A percentile compares a stretch with the other conserved stretches of the same genome.
Conservation (phyloP, 2,888 invertebrate species). For the Eupithecia insigniata region DNA sequence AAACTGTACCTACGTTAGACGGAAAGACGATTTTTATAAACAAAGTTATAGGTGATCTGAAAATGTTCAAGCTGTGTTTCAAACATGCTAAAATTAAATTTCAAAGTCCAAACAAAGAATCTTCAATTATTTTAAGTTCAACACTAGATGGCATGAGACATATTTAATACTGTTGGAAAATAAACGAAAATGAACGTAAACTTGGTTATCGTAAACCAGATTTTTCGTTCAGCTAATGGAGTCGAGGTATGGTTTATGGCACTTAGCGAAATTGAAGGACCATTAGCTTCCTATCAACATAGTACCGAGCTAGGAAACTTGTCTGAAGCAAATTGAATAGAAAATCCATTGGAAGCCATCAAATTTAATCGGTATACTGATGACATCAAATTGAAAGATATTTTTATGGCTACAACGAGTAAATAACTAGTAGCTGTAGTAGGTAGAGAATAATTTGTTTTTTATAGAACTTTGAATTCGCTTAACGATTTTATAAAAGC, state of each 20-base stretch:
- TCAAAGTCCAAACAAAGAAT: background rate
- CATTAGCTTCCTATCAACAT: background rate
- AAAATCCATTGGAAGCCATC: background rate
- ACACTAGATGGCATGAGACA: background rate
- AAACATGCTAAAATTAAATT: background rate
- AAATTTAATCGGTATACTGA: background rate
- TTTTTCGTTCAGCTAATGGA: background rate
- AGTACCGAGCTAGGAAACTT: background rate
- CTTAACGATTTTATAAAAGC: conserved; percentile 6
- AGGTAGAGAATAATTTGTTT: background rate
- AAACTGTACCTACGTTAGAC: background rate
- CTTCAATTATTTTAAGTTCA: background rate
- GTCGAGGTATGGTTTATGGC: background rate
- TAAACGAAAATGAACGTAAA: background rate
- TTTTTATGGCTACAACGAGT: background rate
- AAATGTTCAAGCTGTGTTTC: background rate
- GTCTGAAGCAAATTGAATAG: background rate
- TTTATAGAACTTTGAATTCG: background rate
- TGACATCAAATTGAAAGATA: conserved; percentile 1
- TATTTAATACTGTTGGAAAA: background rate
- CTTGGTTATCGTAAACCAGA: background rate
- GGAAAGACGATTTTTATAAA: background rate
- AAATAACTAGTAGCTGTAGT: background rate
- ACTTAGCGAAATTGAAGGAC: background rate
- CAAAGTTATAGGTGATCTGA: background rate